Evolutionary conservation across 1,140 invertebrate genomes (phyloP).

Genomic region (Drusus annulatus): DNA sequence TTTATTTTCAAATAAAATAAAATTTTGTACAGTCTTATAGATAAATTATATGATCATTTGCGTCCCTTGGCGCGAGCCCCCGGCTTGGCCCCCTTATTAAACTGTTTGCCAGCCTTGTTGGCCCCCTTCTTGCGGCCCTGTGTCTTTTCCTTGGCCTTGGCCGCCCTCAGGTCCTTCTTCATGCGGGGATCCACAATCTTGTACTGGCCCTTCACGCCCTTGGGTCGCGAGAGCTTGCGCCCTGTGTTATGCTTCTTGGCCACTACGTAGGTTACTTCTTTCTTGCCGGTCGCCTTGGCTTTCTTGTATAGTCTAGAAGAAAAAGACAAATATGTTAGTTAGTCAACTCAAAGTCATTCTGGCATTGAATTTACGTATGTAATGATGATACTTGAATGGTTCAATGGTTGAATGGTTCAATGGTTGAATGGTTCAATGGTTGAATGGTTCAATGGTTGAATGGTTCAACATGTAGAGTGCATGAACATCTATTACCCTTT

Average conservation of each 20-base stretch:
- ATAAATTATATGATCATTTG: constrained; percentile 24
- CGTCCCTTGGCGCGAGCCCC: constrained; percentile 25
- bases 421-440: too few species aligned
- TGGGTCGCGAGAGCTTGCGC: constrained; percentile 84
- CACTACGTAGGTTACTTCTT: constrained; percentile 94
- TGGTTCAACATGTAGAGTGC: too few species aligned
- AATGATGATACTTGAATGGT: too few species aligned
- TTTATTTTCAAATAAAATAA: constrained; percentile 17
- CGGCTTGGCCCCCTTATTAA: constrained; percentile 61
- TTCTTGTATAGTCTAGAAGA: constrained; percentile 91
- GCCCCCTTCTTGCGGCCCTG: constrained; percentile 62
- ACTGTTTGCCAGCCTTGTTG: constrained; percentile 56
- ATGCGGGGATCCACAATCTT: constrained; percentile 96
- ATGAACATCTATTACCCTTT: too few species aligned
- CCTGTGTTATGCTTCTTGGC: constrained; percentile 90
- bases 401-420: too few species aligned
- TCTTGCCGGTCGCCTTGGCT: constrained; percentile 86
- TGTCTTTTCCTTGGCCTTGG: constrained; percentile 76
- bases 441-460: too few species aligned
- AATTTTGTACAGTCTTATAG: constrained; percentile 19
- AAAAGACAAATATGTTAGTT: background rate
- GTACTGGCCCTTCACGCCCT: constrained; percentile 92
- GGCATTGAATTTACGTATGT: too few species aligned
- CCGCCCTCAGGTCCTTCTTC: constrained; percentile 92
- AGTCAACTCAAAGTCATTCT: too few species aligned